Evolutionary conservation across 2,113 vertebrate genomes (phyloP), one percentile per base, ranked within the genome.

Genomic region (Triplophysa siluroides): DNA sequence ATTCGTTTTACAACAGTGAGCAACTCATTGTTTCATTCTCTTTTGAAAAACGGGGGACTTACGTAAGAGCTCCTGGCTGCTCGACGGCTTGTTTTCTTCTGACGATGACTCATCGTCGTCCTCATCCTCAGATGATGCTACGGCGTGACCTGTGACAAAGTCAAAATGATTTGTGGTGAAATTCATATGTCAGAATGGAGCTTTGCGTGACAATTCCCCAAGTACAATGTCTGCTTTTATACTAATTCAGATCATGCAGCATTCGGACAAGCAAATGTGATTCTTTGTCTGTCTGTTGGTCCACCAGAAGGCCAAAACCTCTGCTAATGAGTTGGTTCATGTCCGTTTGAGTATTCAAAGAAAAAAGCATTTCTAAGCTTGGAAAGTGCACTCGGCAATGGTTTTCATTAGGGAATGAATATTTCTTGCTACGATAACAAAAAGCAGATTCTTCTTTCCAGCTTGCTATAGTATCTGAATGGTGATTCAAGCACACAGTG

Each of bases 101-200:
- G 96, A 97, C 1, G 96, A 98, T 82, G 97, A 98, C 83, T 98
- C 96, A 0, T 99, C 96, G 0, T 98, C 97, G 0, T 99, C 98
- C 0, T 99, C 98, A 0, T 99, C 98, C 75, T 99, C 97, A 0
- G 95, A 95, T 0, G 97, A 98, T n/a, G 94, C 93, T 10, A 94
- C 90, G 0, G 93, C 90, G 14, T 99, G 92, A 69, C 41, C 47
- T 78, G 45, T 64, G 21, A 75, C 72, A 8, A 12, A 61, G 21
- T 52, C 5, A 9, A 69, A 12, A 74, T n/a, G 26, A 56, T 56
- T 10, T 21, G 50, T 56, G 6, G 54, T 14, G 45, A 33, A 7
- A 52, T n/a, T 56, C 10, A 38, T 21, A 38, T 5, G 47, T 54
- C 68, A 71, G 47, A 54, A 54, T 33, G 14, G 7, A 50, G 43